Conservation (phyloP, 64 coral and sea anemone species). For the Actinia equina region DNA sequence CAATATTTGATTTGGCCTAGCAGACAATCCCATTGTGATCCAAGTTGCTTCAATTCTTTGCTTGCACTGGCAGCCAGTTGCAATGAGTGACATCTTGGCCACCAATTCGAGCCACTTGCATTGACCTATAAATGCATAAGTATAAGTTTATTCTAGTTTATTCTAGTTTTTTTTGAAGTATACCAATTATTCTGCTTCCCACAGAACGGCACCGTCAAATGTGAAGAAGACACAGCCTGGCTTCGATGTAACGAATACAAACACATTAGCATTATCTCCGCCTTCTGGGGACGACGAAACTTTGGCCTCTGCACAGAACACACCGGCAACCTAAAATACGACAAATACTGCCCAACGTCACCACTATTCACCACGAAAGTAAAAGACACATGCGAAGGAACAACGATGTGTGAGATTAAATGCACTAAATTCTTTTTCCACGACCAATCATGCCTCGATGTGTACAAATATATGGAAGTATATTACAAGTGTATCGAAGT, state of each 20-base stretch:
- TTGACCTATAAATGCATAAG: no score
- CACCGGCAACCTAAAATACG: conserved; percentile 66
- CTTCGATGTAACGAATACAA: conserved; percentile 99
- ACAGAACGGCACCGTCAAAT: conserved; percentile 99
- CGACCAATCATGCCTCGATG: conserved; percentile 71
- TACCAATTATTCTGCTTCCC: neutral
- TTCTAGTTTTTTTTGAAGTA: neutral
- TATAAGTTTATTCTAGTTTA: no score
- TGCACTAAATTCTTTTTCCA: conserved; percentile 98
- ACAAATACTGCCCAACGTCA: conserved; percentile 92
- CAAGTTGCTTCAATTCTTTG: no score
- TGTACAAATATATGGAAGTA: conserved; percentile 99
- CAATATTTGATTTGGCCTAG: no score
- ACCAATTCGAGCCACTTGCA: no score
- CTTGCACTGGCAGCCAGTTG: no score
- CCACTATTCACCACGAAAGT: conserved; percentile 94
- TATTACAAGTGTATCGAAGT: conserved; percentile 99
- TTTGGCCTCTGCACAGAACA: conserved; percentile 99
- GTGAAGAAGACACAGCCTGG: conserved; percentile 99
- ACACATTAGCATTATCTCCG: conserved; percentile 99
- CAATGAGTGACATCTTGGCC: no score
- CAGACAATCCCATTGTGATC: no score
- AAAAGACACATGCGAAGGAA: conserved; percentile 98
- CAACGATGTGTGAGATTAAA: conserved; percentile 98
- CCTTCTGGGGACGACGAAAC: conserved; percentile 99